Base-by-base conservation (phyloP, 2,113 vertebrate genomes). In the Lutjanus erythropterus region DNA sequence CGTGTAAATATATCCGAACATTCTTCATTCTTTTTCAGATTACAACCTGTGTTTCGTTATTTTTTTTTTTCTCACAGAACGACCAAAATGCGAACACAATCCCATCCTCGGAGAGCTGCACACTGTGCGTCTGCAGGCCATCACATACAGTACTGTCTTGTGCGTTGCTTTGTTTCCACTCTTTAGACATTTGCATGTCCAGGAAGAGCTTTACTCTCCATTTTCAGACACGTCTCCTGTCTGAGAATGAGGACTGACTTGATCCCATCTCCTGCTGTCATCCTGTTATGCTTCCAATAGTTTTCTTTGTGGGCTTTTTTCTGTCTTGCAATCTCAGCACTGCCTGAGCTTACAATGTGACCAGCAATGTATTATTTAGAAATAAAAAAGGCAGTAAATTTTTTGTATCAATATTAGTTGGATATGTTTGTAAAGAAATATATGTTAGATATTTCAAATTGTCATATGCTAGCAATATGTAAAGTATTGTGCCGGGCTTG, bases 391-490 rank as follows among this genome's bases (percentile, higher is more conserved):
- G 91, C 91, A 92, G 91, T 85, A 88, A 64, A 75, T 76, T 86
- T 85, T 77, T 88, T 87, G 87, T 94, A 89, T 94, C 88, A 73
- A 70, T 91, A 94, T 95, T 88, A 95, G 94, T 96, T 96, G 88
- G 86, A 92, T 96, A 92, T 95, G 94, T 97, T 95, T 96, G 95
- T 97, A 93, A 94, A 89, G 92, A 95, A 93, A 91, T 94, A 95
- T 96, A 93, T 95, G 96, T 97, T 96, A 94, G 94, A 95, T 96
- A 96, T 94, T 96, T 96, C 93, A 94, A 95, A 92, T 94, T 85
- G 94, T 97, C 95, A 96, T 95, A 96, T 96, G 96, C 96, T 96
- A 97, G 96, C 97, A 97, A 97, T 97, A 97, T 96, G 95, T 97
- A 96, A 95, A 96, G 94, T 96, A 95, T 92, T 93, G 94, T 96